Base-by-base conservation (phyloP, 2,797 vertebrate species). In the Dendrocincla fuliginosa region DNA sequence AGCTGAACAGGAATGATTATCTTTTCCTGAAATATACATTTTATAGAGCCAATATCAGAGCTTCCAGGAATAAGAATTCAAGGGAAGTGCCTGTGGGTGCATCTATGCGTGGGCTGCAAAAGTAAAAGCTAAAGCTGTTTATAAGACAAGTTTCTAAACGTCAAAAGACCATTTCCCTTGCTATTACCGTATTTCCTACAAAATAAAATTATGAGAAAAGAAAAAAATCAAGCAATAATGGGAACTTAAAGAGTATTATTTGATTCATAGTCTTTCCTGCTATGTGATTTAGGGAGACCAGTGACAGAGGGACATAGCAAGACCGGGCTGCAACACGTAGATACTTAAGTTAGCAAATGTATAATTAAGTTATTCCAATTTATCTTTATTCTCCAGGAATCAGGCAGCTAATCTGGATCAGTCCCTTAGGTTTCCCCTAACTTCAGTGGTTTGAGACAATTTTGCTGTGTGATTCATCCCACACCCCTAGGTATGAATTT, bases 61-160 rank as follows among this genome's bases (percentile, higher is more conserved):
- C 47, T 93, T 86, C 70, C 33, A 69, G 65, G 42, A 85, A 28
- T 8, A 68, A 61, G 68, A 83, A 92, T 81, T 78, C 46, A 78
- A 12, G n/a, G 30, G 59, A 93, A 73, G 9, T 70, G 73, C 68
- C 78, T n/a, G 57, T 89, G 79, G 68, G 61, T 4, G 16, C 55
- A 69, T 76, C 67, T 73, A 30, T 55, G 47, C 10, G 53, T 55
- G 57, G 50, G 30, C 69, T 75, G 57, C 35, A 91, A 93, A 94
- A 92, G 37, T 8, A 83, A 84, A 87, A 85, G 49, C 13, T 85
- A 85, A 89, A 92, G 61, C 64, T 87, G 68, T 65, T 75, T 67
- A 32, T 68, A 70, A 83, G 77, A 27, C 35, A 89, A 78, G 28
- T 22, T 67, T 88, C 84, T 83, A 61, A 75, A 83, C 25, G 60